Percentiles rank a stretch among this genome's conserved stretches.
These are phyloP conservation scores for Polyommatus iphigenia DNA, from an alignment of 2,888 invertebrate genomes.

Conservation along the genomic window DNA sequence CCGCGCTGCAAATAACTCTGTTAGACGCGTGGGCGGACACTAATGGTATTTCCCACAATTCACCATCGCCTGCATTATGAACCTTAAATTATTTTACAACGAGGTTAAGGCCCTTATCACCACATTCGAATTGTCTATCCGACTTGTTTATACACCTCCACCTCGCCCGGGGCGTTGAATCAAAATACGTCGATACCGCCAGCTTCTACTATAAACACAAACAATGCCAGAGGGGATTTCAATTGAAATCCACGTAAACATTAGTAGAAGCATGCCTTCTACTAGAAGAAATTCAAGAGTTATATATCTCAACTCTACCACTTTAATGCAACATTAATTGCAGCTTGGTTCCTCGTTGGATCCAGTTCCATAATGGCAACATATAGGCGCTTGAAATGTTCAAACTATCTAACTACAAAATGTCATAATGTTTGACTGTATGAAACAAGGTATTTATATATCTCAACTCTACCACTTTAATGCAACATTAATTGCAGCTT, in stretches of 20 bases:
- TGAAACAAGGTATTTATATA: no score
- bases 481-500: neutral
- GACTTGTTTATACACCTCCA: constrained; percentile 29
- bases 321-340: no score
- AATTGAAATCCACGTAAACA: neutral
- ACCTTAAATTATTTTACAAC: constrained; percentile 29
- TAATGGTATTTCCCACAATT: constrained; percentile 35
- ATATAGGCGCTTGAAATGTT: no score
- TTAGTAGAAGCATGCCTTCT: neutral
- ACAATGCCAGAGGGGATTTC: neutral
- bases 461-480: no score
- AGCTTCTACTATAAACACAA: constrained; percentile 14
- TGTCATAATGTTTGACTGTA: no score
- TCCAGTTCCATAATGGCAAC: no score
- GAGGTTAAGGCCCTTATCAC: constrained; percentile 29
- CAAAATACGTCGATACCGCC: constrained; percentile 6
- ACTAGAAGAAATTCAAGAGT: no score
- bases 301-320: no score
- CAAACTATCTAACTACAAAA: no score
- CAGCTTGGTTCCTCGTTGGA: neutral
- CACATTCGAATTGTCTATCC: constrained; percentile 13
- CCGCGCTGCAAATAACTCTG: constrained; percentile 28
- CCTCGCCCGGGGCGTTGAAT: constrained; percentile 14
- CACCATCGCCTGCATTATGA: constrained; percentile 31
- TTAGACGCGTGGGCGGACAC: constrained; percentile 35